These are phyloP conservation scores for Cyprinella venusta DNA, from an alignment of 2,797 vertebrate genomes.

Conservation along the genomic window DNA sequence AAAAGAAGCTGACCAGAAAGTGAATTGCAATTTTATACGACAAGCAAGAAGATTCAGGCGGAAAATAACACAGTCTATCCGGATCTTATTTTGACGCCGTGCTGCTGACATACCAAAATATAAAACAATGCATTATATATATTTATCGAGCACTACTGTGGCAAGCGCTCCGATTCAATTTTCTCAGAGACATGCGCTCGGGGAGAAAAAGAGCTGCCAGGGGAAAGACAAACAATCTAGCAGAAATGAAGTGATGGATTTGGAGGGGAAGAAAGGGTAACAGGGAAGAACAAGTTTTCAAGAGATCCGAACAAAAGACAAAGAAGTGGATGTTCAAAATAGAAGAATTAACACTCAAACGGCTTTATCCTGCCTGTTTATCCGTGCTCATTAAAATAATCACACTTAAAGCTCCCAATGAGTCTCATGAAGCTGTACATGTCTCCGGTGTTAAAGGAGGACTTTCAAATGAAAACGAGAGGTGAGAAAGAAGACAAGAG, in stretches of 20 bases:
- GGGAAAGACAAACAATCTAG: conserved; percentile 32
- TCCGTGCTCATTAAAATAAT: conserved; percentile 66
- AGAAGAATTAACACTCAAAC: background rate
- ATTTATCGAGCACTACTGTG: conserved; percentile 22
- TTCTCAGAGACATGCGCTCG: conserved; percentile 21
- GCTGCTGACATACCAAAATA: conserved; percentile 38
- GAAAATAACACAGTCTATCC: conserved; percentile 30
- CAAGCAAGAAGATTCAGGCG: conserved; percentile 19
- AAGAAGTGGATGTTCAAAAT: background rate
- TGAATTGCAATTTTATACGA: conserved; percentile 35
- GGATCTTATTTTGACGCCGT: conserved; percentile 9
- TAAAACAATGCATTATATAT: conserved; percentile 36
- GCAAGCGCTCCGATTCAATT: conserved; percentile 34
- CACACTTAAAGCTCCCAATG: conserved; percentile 65
- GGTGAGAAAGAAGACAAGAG: conserved; percentile 18
- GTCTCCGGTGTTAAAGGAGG: conserved; percentile 51
- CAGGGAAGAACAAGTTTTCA: background rate
- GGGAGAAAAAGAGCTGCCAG: conserved; percentile 31
- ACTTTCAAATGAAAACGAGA: conserved; percentile 23
- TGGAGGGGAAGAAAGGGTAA: background rate
- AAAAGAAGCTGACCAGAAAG: conserved; percentile 36
- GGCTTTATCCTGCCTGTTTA: background rate
- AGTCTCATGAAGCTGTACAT: conserved; percentile 66
- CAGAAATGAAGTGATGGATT: conserved; percentile 35
- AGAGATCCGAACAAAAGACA: conserved; percentile 11